Evolutionary conservation across 2,113 vertebrate species (phyloP), one percentile per base, ranked within the genome.

Genomic region (Hippocampus barbouri): DNA sequence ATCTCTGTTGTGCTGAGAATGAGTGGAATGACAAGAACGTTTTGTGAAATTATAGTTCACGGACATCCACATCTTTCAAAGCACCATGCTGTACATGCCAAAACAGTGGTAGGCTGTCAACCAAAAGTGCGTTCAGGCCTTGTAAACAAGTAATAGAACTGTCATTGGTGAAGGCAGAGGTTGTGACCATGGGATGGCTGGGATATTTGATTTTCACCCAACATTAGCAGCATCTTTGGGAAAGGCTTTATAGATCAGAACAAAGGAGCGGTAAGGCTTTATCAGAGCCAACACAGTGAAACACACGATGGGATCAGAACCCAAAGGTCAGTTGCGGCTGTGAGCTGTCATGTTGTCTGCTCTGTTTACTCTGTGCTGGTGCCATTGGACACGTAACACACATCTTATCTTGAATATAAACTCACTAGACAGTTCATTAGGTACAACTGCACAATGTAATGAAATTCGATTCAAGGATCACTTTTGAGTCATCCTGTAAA

Each of bases 301-400:
- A 88, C 83, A 85, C 86, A 91, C 87, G 87, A 88, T 85, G 79
- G 87, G 86, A 87, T 84, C 81, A 83, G 69, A 86, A 85, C 75
- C 80, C 82, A 89, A 92, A 92, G 89, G 89, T 93, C 89, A 91
- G 80, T 75, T 69, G 74, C 81, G 79, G 87, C 88, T 85, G 66
- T 74, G 65, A 86, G 91, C 89, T 67, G 72, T 87, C 83, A 53
- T 82, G 70, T 64, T 78, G 76, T 80, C 74, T 65, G 77, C 77
- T 77, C 62, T 69, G 78, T 85, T 86, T 85, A 75, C 65, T 57
- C 34, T 72, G 72, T 62, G 41, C 63, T 72, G n/a, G 78, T 51
- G 72, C 78, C 76, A 75, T 85, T 76, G n/a, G 64, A 66, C 63
- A 66, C 63, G 8, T 43, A 66, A 66, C 41, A 45, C n/a, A 66